These are phyloP conservation scores for Penaeus indicus DNA, from an alignment of 1,140 invertebrate species.

Conservation along the genomic window DNA sequence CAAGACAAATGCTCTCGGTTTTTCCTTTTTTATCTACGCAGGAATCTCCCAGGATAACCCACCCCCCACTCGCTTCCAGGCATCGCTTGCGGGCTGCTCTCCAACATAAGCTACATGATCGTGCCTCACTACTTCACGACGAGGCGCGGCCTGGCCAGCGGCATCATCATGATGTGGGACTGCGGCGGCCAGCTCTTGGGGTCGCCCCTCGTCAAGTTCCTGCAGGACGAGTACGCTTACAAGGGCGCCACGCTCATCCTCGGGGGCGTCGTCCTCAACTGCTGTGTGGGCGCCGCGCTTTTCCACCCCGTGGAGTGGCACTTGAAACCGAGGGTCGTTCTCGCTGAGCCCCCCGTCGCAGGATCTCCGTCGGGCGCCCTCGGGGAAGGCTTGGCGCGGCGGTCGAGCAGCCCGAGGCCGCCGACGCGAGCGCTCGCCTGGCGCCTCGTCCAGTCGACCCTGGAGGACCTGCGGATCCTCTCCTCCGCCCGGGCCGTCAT, in stretches of 20 bases:
- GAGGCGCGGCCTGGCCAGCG: constrained; percentile 42
- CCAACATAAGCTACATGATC: constrained; percentile 49
- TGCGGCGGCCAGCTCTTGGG: constrained; percentile 41
- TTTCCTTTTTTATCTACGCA: neutral
- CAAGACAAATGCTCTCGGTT: neutral
- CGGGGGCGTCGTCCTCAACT: constrained; percentile 43
- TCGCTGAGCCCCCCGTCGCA: too few species aligned
- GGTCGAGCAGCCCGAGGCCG: neutral
- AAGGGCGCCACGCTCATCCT: constrained; percentile 45
- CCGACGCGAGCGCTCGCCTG: neutral
- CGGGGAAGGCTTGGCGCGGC: neutral
- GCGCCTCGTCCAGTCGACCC: neutral
- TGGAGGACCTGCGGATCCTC: neutral
- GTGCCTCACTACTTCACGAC: constrained; percentile 47
- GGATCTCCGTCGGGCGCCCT: neutral
- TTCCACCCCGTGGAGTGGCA: constrained; percentile 59
- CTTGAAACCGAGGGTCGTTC: neutral
- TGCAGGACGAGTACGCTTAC: constrained; percentile 42
- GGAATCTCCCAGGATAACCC: neutral
- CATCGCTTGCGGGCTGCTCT: constrained; percentile 38
- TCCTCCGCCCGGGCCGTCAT: neutral
- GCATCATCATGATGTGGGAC: constrained; percentile 40
- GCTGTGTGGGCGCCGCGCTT: constrained; percentile 35
- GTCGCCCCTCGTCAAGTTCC: constrained; percentile 33
- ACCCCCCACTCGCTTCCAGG: neutral